Conservation (phyloP, 2,888 invertebrate species). For the Orthonevra nobilis region DNA sequence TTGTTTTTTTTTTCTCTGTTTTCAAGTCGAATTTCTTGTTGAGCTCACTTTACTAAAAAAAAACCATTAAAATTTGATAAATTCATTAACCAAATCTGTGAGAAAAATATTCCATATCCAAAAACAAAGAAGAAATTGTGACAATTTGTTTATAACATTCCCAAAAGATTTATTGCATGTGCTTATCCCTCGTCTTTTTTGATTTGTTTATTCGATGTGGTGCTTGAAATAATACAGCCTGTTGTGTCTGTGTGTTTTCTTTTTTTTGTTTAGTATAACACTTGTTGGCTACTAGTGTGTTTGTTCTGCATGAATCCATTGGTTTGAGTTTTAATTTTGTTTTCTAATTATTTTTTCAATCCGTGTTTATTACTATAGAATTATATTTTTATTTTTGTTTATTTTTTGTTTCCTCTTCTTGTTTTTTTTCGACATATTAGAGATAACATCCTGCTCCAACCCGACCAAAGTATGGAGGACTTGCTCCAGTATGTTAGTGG, state of each 20-base stretch:
- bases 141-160: too few species aligned
- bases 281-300: too few species aligned
- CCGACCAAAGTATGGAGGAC: conserved; percentile 56
- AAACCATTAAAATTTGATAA: too few species aligned
- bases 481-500: too few species aligned
- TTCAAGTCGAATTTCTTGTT: too few species aligned
- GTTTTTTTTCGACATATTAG: conserved; percentile 17
- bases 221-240: conserved; percentile 21
- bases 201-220: conserved; percentile 13
- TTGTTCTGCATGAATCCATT: conserved; percentile 53
- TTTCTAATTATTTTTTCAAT: not conserved
- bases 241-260: not conserved
- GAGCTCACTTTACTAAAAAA: too few species aligned
- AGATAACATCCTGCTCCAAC: conserved; percentile 44
- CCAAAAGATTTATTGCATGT: conserved; percentile 27
- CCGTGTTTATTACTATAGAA: not conserved
- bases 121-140: too few species aligned
- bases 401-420: conserved; percentile 28
- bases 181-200: conserved; percentile 19
- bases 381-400: conserved; percentile 32
- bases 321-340: conserved; percentile 21
- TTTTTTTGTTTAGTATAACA: not conserved
- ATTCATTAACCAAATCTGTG: too few species aligned
- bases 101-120: too few species aligned
- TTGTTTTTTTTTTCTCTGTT: too few species aligned